Base-by-base conservation (phyloP, 2,797 vertebrate genomes). In the Coilia nasus region DNA sequence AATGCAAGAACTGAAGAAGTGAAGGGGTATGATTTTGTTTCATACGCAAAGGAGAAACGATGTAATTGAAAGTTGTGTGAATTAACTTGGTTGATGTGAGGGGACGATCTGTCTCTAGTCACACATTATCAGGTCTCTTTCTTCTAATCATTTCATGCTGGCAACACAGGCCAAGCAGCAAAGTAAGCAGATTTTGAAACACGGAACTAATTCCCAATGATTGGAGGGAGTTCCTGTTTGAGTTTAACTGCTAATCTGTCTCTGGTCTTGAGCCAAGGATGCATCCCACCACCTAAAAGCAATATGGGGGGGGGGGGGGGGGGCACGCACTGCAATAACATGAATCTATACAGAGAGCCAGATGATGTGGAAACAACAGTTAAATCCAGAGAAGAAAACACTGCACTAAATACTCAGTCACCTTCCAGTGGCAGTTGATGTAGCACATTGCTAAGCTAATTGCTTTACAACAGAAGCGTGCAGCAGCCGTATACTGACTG, bases 401-500 rank as follows among this genome's bases (percentile, higher is more conserved):
- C n/a, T 44, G 17, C 6, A 44, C 71, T 78, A 41, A 78, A 44
- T 78, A 19, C 71, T 78, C 14, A 21, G 31, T 25, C 1, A 44
- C 64, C 0, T 35, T 78, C 21, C 1, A 64, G 35, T 19, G 17
- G 35, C 19, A 41, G 17, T 78, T 41, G 17, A n/a, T 41, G 71
- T 17, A 44, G 71, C 71, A 44, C 50, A 54, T 54, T 54, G 7
- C 50, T 54, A 54, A 54, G 14, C 50, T 54, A 21, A 44, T 44
- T 44, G 35, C 19, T 41, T 41, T 78, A 44, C 17, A 78, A 10
- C 83, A 83, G 71, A 50, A n/a, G 4, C 62, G 19, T 7, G 28
- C 80, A 50, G 21, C 19, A 81, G 60, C 50, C 41, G 62, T 81
- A 75, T 78, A 86, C 11, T n/a, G 75, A 25, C 50, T 85, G 67